Evolutionary conservation across 2,797 vertebrate species (phyloP), one percentile per base, ranked within the genome.

Genomic region (Parotocinclus haroldoi): DNA sequence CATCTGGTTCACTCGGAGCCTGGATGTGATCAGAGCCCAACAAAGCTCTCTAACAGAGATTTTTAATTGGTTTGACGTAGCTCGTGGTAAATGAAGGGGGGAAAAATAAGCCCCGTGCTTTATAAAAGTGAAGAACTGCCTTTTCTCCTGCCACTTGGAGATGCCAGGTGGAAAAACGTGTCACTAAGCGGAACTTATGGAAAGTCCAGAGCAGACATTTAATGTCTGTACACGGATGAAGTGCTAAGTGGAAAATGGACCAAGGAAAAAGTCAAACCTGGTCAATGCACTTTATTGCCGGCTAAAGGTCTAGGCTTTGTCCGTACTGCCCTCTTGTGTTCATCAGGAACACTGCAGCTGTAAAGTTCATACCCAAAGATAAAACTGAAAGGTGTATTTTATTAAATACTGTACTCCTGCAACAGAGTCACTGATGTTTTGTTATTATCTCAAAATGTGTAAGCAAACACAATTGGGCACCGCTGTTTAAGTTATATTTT

Each of bases 311-410:
- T 14, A 50, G 10, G n/a, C 18, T 71, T 46, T 10, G 56, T n/a
- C 38, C 68, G 79, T 39, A 68, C n/a, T 38, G 12, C 81, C 76
- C 69, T 73, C 86, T 78, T 57, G 86, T 88, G 89, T 38, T 0
- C 6, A 51, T 17, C 1, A 17, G 39, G 37, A 0, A n/a, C 38
- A 55, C 45, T 48, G 45, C 63, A 37, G 27, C 27, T 27, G 27
- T 5, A 27, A 27, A 5, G 27, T 27, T 27, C 27, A 27, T 27
- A 27, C 27, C 27, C 5, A 2, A 5, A 27, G 27, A 27, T 27
- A 27, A 27, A 27, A 27, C 2, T 27, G 27, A 27, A 5, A 2
- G 27, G 27, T 2, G 5, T 27, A 2, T 2, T 27, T 27, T 27
- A 27, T 27, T 2, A 27, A 27, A 27, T 27, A 27, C 27, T 27